Evolutionary conservation across 2,113 vertebrate species (phyloP).

Genomic region (Mellivora capensis): DNA sequence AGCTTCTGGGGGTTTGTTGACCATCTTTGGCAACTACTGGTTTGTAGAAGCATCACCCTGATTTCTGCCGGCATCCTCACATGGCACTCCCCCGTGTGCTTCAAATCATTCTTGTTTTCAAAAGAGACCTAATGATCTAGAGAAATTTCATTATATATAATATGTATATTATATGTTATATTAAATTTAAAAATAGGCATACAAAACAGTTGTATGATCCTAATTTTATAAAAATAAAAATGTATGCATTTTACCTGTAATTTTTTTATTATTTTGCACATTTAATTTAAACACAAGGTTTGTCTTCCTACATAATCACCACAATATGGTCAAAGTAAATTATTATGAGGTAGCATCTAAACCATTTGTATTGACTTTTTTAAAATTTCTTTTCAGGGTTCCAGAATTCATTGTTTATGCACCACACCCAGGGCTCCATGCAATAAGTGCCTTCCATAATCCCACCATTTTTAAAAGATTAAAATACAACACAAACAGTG

Average conservation of each 20-base stretch:
- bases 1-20: neutral
- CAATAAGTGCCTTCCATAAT: too few relatives aligned
- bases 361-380: neutral
- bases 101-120: neutral
- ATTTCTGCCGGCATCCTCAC: neutral
- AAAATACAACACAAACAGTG: neutral
- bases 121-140: neutral
- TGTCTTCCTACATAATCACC: neutral
- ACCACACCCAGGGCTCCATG: too few relatives aligned
- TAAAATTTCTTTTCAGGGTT: too few relatives aligned
- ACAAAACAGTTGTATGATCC: neutral
- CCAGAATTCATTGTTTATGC: too few relatives aligned
- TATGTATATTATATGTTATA: neutral
- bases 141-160: neutral
- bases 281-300: neutral
- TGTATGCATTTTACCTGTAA: neutral
- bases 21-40: neutral
- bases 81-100: too few relatives aligned
- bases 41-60: neutral
- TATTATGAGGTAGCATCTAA: neutral
- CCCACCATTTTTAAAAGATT: neutral
- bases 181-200: neutral
- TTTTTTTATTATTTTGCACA: neutral
- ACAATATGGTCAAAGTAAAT: constrained; percentile 18
- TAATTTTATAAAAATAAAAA: neutral